Percentiles rank a stretch among this genome's conserved stretches.
Evolutionary conservation across 1,140 invertebrate species (phyloP).

Genomic region (Solenopsis invicta): DNA sequence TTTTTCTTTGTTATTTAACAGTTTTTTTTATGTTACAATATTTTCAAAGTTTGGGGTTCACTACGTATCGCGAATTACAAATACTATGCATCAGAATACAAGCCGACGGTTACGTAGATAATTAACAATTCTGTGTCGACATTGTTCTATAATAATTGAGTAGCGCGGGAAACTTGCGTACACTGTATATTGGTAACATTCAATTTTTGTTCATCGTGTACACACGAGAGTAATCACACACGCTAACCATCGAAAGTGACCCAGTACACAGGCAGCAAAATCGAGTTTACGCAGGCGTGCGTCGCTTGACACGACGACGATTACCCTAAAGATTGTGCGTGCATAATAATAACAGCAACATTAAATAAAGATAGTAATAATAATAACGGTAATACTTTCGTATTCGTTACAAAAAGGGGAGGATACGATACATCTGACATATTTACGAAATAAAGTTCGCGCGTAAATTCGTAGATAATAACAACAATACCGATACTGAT

Average conservation of each 20-base stretch:
- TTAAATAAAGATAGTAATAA: slow-evolving; percentile 39
- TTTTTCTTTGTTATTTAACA: background rate
- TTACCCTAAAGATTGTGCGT: slow-evolving; percentile 40
- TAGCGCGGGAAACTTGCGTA: slow-evolving; percentile 18
- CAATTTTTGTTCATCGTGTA: slow-evolving; percentile 18
- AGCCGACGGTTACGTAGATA: background rate
- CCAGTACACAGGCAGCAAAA: slow-evolving; percentile 36
- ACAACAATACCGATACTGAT: slow-evolving; percentile 71
- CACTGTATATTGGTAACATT: background rate
- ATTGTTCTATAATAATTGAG: slow-evolving; percentile 24
- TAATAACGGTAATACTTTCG: slow-evolving; percentile 68
- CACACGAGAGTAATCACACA: slow-evolving; percentile 19
- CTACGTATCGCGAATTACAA: background rate
- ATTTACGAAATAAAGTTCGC: slow-evolving; percentile 70
- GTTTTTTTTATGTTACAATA: slow-evolving; percentile 11
- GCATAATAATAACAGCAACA: slow-evolving; percentile 59
- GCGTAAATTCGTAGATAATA: slow-evolving; percentile 67
- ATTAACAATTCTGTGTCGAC: slow-evolving; percentile 24
- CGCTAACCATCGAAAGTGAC: slow-evolving; percentile 29
- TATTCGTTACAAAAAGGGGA: slow-evolving; percentile 66
- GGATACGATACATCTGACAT: slow-evolving; percentile 64
- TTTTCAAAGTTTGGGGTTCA: background rate
- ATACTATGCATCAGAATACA: background rate
- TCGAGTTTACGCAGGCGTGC: slow-evolving; percentile 44
- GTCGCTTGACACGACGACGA: slow-evolving; percentile 52